Evolutionary conservation across 1,140 invertebrate genomes (phyloP), one percentile per base, ranked within the genome.

Genomic region (Littorina saxatilis): DNA sequence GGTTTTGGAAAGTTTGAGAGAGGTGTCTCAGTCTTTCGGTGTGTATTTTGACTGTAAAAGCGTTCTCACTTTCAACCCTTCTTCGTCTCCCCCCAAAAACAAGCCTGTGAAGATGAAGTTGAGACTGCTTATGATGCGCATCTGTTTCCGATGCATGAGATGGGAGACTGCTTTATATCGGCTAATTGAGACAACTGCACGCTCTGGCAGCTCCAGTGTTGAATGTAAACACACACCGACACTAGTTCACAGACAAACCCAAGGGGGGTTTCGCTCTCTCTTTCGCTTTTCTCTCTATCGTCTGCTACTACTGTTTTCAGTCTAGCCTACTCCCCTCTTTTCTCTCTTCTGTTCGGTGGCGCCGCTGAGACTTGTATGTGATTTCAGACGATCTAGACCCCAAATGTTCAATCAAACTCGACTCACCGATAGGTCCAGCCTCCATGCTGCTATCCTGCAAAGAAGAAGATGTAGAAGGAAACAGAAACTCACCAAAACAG

Each of bases 171-270:
- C 29, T 32, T n/a, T n/a, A 35, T 68, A 68, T 68, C 72, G 29
- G 66, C 66, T 68, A 68, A 68, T 68, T 68, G 66, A 68, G 66
- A 47, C 17, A 47, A 47, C 43, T 47, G 7, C 17, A 47, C 43
- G 50, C 55, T 40, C 32, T 78, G 58, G 58, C 76, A 78, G 55
- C 27, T 47, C 29, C n/a, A n/a, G 55, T 66, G 76, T 78, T 58
- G 76, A 78, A 78, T 78, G 76, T 78, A 78, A 78, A 78, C 76
- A 78, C 35, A 43, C 23, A 78, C 32, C 23, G 32, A 29, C 55
- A 37, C 2, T n/a, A 27, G 74, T n/a, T 35, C 29, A 29, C 23
- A 43, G 55, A 78, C 55, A 13, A 15, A 32, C 58, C 43, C 0
- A 27, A 40, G 70, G 66, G 66, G 66, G 66, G 63, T 29, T n/a